Evolutionary conservation across 2,888 invertebrate species (phyloP).

Genomic region (Conops quadrifasciatus): DNA sequence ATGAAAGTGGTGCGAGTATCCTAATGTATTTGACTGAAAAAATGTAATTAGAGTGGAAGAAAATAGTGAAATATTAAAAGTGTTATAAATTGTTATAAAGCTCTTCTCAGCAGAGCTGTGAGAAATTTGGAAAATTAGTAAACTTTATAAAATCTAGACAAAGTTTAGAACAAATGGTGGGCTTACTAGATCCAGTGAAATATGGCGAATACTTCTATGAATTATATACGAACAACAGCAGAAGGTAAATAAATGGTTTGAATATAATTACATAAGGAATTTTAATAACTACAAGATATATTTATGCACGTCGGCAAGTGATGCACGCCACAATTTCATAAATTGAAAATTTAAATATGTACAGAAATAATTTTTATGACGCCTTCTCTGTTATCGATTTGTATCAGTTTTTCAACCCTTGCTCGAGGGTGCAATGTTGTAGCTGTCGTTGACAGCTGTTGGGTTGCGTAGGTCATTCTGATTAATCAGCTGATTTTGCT

Average conservation of each 20-base stretch:
- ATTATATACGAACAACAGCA: slow-evolving; percentile 61
- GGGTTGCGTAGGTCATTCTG: slow-evolving; percentile 33
- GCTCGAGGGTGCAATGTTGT: slow-evolving; percentile 35
- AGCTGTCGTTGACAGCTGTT: slow-evolving; percentile 13
- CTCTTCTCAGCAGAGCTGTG: no score
- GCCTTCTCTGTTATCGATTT: slow-evolving; percentile 24
- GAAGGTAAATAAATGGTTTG: slow-evolving; percentile 54
- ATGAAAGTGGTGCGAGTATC: neutral
- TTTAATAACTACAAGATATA: no score
- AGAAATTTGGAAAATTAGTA: neutral
- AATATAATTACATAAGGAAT: slow-evolving; percentile 7
- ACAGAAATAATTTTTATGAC: slow-evolving; percentile 6
- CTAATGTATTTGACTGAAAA: no score
- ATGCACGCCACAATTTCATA: neutral
- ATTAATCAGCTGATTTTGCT: slow-evolving; percentile 23
- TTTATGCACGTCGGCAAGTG: neutral
- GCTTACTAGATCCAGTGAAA: slow-evolving; percentile 63
- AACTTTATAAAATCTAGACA: neutral
- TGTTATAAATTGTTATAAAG: no score
- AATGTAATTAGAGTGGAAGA: no score
- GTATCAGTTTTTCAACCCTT: slow-evolving; percentile 46
- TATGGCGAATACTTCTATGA: slow-evolving; percentile 66
- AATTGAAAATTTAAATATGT: no score
- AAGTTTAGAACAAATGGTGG: slow-evolving; percentile 57
- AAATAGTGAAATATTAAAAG: no score